phyloP scores from a whole-genome alignment of 2,113 vertebrate species.

The Paraplagusia blochii region DNA sequence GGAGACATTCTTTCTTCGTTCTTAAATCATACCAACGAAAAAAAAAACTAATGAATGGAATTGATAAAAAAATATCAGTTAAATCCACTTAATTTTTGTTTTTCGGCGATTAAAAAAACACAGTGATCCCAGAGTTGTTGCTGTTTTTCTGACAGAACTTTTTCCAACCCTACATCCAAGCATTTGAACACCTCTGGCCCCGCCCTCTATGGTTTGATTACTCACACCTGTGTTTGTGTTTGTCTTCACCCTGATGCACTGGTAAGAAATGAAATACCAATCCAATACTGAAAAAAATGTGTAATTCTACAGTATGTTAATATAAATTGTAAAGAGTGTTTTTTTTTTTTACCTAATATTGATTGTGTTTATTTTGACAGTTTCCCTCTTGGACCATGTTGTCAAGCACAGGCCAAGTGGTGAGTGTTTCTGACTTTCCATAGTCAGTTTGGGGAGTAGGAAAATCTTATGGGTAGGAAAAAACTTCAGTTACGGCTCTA shows the following conservation, averaged over 20 bases:
- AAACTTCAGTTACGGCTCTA: too few relatives aligned
- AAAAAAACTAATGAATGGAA: too few relatives aligned
- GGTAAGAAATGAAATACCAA: not conserved
- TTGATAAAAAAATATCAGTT: too few relatives aligned
- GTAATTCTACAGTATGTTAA: too few relatives aligned
- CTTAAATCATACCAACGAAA: too few relatives aligned
- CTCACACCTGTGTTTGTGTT: conserved; percentile 36
- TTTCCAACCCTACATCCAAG: not conserved
- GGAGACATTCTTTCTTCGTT: too few relatives aligned
- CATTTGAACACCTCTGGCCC: not conserved
- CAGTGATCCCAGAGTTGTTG: too few relatives aligned
- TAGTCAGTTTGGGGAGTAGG: not conserved
- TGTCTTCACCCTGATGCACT: not conserved
- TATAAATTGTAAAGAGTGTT: too few relatives aligned
- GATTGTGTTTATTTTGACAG: not conserved
- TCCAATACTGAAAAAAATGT: not conserved
- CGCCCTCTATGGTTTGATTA: conserved; percentile 29
- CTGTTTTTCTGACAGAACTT: not conserved
- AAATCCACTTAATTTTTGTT: too few relatives aligned
- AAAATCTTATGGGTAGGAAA: too few relatives aligned
- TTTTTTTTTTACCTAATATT: too few relatives aligned
- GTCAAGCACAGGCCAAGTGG: conserved; percentile 55
- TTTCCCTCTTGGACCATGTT: conserved; percentile 42
- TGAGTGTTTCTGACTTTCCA: conserved; percentile 23
- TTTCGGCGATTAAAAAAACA: too few relatives aligned